Percentiles rank a stretch among this genome's conserved stretches.
phyloP scores from a whole-genome alignment of 2,888 invertebrate species.

The Parnassius smintheus region DNA sequence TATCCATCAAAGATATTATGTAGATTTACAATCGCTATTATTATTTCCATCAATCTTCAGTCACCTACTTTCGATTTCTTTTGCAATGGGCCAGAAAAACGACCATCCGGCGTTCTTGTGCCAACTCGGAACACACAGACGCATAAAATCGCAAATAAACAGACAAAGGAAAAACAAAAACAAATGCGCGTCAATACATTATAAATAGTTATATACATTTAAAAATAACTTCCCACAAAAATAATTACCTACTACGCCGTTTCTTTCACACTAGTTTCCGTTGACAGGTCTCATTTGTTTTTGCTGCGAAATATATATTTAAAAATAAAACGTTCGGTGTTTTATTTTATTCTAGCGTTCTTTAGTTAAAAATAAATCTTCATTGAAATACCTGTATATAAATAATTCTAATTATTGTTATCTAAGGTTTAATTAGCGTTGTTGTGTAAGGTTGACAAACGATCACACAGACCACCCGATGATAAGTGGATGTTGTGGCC shows the following conservation, averaged over 20 bases:
- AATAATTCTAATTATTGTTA: no score
- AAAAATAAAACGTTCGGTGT: background rate
- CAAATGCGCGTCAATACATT: slow-evolving; percentile 8
- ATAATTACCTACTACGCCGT: background rate
- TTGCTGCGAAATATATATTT: background rate
- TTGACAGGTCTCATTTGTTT: slow-evolving; percentile 21
- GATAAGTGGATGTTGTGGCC: no score
- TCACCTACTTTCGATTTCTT: slow-evolving; percentile 22
- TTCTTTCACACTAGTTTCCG: background rate
- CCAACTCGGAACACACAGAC: slow-evolving; percentile 15
- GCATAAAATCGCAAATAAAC: background rate
- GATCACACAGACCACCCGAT: no score
- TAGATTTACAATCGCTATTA: background rate
- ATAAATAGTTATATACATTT: slow-evolving; percentile 13
- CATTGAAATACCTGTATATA: no score
- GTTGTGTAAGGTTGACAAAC: no score
- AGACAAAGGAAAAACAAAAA: slow-evolving; percentile 17
- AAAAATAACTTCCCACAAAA: background rate
- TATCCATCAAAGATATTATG: no score
- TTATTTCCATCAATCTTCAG: slow-evolving; percentile 19
- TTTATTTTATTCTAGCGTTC: background rate
- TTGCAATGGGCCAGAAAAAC: slow-evolving; percentile 17
- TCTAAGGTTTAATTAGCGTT: no score
- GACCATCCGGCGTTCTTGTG: slow-evolving; percentile 20
- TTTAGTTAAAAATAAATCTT: background rate